These are phyloP conservation scores for Hylaea fasciaria DNA, from an alignment of 2,888 invertebrate species.

Conservation along the genomic window DNA sequence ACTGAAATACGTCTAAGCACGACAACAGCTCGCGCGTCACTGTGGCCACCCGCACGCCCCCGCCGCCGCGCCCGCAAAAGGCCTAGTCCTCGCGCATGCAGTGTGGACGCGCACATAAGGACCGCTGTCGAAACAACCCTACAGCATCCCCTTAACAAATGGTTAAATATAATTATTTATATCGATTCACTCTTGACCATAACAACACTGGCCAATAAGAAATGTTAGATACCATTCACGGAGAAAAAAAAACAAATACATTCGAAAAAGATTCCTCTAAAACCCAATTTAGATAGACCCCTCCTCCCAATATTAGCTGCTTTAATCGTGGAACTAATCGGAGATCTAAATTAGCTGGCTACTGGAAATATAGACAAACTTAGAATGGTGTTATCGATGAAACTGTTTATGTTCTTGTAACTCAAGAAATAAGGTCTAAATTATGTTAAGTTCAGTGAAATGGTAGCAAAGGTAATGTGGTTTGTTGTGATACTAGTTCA, in stretches of 20 bases:
- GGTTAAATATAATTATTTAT: not conserved
- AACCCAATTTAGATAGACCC: constrained; percentile 44
- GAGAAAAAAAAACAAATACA: constrained; percentile 45
- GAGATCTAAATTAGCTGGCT: constrained; percentile 46
- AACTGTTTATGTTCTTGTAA: constrained; percentile 23
- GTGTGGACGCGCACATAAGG: too few species aligned
- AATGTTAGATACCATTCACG: constrained; percentile 34
- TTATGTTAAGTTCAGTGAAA: constrained; percentile 33
- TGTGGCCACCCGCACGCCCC: too few species aligned
- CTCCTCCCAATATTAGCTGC: constrained; percentile 1
- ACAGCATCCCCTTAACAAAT: too few species aligned
- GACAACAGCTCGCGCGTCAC: too few species aligned
- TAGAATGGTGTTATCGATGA: constrained; percentile 1
- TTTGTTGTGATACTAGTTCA: constrained; percentile 55
- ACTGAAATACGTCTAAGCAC: too few species aligned
- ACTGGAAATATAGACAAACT: constrained; percentile 20
- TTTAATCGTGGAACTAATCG: not conserved
- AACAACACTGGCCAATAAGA: constrained; percentile 42
- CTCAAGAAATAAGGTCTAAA: constrained; percentile 41
- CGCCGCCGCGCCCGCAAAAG: too few species aligned
- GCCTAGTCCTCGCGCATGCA: too few species aligned
- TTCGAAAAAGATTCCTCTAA: constrained; percentile 50
- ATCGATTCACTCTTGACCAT: constrained; percentile 19
- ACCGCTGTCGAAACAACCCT: too few species aligned
- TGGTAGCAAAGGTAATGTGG: constrained; percentile 38